A percentile compares a stretch with the other conserved stretches of the same genome.
Conservation (phyloP, 2,888 invertebrate species). For the Criorhina ranunculi region DNA sequence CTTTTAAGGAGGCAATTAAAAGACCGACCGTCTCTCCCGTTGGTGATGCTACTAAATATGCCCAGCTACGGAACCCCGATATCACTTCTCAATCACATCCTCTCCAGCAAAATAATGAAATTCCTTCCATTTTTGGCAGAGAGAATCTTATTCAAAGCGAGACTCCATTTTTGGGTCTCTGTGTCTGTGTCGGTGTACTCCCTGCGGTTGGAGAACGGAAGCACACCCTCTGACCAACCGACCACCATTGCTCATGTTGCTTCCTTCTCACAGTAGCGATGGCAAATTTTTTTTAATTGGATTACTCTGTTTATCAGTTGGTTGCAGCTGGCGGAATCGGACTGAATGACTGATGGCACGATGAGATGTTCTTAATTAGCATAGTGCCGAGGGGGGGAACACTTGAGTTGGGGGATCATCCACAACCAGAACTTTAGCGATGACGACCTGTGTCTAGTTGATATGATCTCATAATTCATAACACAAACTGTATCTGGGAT, state of each 20-base stretch:
- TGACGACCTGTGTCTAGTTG: slow-evolving; percentile 44
- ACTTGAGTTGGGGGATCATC: slow-evolving; percentile 40
- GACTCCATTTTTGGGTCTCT: slow-evolving; percentile 25
- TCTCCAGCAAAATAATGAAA: slow-evolving; percentile 61
- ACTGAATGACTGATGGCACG: slow-evolving; percentile 62
- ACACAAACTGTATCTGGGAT: slow-evolving; percentile 17
- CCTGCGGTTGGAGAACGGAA: slow-evolving; percentile 47
- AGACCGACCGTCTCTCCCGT: slow-evolving; percentile 12
- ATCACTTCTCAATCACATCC: slow-evolving; percentile 46
- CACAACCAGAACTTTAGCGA: neutral
- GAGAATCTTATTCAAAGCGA: slow-evolving; percentile 51
- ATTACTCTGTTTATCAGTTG: slow-evolving; percentile 70
- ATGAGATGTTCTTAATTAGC: slow-evolving; percentile 75
- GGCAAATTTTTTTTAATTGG: slow-evolving; percentile 76
- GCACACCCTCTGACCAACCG: slow-evolving; percentile 43
- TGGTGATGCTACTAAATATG: slow-evolving; percentile 32
- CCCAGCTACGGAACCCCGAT: slow-evolving; percentile 36
- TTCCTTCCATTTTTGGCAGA: slow-evolving; percentile 64
- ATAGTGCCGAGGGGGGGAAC: slow-evolving; percentile 24
- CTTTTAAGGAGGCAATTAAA: slow-evolving; percentile 76
- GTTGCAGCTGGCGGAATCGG: slow-evolving; percentile 53
- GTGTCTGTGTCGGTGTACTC: neutral
- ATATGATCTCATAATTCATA: slow-evolving; percentile 62
- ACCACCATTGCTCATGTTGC: neutral
- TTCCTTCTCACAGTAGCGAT: slow-evolving; percentile 26